Evolutionary conservation across 2,797 vertebrate genomes (phyloP), one percentile per base, ranked within the genome.

Genomic region (Spheniscus humboldti): DNA sequence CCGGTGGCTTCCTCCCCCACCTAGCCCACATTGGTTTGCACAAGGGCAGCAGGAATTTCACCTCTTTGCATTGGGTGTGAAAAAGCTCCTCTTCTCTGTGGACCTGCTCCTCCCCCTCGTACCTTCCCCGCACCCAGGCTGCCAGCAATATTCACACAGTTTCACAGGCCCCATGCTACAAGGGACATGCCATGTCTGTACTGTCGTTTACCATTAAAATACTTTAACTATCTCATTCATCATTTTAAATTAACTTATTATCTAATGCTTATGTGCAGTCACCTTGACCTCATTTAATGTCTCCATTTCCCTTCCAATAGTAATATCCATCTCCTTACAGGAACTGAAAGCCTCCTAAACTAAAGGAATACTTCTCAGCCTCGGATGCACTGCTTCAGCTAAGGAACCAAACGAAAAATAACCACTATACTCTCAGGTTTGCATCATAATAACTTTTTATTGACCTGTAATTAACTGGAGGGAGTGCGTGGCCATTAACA

Each of bases 111-210:
- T 53, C 5, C 28, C 41, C 9, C 30, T 55, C 2, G 2, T 4
- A 20, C 24, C 41, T 39, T 56, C 39, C 53, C 30, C 31, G 5
- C 28, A 52, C 16, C 19, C 74, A n/a, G 60, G 12, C 41, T 86
- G 41, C 43, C 76, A 39, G n/a, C 7, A 0, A 18, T 12, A 55
- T 6, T 53, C 59, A 31, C 39, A 23, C 6, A 19, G 22, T 52
- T 91, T 53, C 68, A 23, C 35, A 50, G 59, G 18, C 10, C 47
- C 15, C 28, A 9, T 0, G 0, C 50, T 66, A 23, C 13, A 2
- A 23, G 55, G 48, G 23, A 11, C 39, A 30, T 37, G 47, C 35
- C 73, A 24, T 35, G 45, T 30, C 47, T 71, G 20, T n/a, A 10
- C 41, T 53, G 31, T 5, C 19, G 18, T 24, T 62, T 66, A 31